Percentiles rank a stretch among this genome's conserved stretches.
Conservation (phyloP, 2,113 vertebrate species). For the Micromys minutus region DNA sequence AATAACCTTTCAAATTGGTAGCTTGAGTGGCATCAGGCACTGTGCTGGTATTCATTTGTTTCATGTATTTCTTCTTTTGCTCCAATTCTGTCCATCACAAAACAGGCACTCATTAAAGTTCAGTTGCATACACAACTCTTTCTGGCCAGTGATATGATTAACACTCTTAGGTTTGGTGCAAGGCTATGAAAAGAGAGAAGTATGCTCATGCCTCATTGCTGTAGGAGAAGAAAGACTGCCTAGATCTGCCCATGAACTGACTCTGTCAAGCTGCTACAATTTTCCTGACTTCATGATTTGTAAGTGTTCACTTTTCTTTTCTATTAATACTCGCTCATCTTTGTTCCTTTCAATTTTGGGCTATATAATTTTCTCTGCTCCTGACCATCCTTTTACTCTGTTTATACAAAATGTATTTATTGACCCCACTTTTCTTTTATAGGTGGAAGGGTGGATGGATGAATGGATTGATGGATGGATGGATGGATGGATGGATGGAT, state of each 20-base stretch:
- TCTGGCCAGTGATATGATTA: not conserved
- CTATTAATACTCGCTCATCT: not conserved
- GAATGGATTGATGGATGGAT: not conserved
- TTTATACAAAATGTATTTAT: not conserved
- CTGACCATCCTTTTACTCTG: not conserved
- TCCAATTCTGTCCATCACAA: not conserved
- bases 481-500: not conserved
- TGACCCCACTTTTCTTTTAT: not conserved
- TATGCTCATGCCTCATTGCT: too few relatives aligned
- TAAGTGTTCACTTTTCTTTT: not conserved
- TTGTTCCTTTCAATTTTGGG: not conserved
- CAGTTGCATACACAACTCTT: not conserved
- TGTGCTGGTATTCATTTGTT: not conserved
- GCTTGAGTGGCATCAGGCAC: not conserved
- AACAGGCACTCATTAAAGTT: not conserved
- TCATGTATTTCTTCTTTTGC: not conserved
- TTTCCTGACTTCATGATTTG: not conserved
- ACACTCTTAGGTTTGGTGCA: not conserved
- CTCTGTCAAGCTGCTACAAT: not conserved
- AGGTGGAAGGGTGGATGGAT: not conserved
- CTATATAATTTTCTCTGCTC: not conserved
- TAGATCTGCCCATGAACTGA: not conserved
- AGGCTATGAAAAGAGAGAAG: not conserved
- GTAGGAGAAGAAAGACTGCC: accelerated
- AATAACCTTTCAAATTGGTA: not conserved